A percentile compares a stretch with the other conserved stretches of the same genome.
These are phyloP conservation scores for Hylaea fasciaria DNA, from an alignment of 2,888 invertebrate species.

Conservation along the genomic window DNA sequence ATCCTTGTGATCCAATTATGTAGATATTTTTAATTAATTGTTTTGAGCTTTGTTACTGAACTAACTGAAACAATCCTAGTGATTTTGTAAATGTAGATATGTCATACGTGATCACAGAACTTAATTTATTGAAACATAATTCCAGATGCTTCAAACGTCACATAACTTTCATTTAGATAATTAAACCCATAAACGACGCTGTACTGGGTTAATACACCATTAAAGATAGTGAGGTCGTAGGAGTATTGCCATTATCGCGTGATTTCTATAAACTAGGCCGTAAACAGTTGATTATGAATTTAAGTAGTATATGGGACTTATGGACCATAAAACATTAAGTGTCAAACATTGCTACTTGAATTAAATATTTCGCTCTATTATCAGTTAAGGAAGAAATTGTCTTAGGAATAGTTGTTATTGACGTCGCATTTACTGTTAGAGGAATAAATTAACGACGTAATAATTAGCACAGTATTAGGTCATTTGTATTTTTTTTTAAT, in stretches of 20 bases:
- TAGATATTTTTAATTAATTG: too few species aligned
- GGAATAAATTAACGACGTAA: too few species aligned
- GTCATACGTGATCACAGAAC: too few species aligned
- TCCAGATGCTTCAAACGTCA: not conserved
- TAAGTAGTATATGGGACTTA: conserved; percentile 2
- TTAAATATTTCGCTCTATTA: not conserved
- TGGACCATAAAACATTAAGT: conserved; percentile 1
- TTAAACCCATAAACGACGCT: conserved; percentile 12
- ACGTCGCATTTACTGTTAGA: too few species aligned
- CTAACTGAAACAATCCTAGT: too few species aligned
- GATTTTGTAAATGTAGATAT: too few species aligned
- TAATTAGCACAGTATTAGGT: too few species aligned
- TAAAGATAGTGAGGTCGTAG: conserved; percentile 23
- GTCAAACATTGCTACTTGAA: not conserved
- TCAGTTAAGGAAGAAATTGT: not conserved
- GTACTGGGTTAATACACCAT: conserved; percentile 29
- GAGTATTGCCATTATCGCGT: conserved; percentile 3
- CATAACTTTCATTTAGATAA: conserved; percentile 13
- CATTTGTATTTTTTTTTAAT: too few species aligned
- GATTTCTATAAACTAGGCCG: conserved; percentile 11
- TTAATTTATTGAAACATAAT: too few species aligned
- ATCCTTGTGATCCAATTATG: too few species aligned
- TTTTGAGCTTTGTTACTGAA: too few species aligned
- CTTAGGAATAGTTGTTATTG: too few species aligned
- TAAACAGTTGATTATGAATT: conserved; percentile 9